Evolutionary conservation across 1,140 invertebrate species (phyloP), one percentile per base, ranked within the genome.

Genomic region (Apis laboriosa): DNA sequence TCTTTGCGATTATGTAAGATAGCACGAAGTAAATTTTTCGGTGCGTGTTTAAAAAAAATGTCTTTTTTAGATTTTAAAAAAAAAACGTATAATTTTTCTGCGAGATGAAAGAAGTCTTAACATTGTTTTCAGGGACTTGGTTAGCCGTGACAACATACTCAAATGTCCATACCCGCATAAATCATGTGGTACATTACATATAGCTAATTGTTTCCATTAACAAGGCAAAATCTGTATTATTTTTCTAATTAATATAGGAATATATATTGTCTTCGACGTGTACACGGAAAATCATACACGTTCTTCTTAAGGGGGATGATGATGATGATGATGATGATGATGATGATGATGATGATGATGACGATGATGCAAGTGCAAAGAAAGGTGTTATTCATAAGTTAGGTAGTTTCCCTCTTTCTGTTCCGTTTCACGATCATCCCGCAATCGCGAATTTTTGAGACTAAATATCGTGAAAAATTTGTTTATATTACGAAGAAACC

Each of bases 161-260:
- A 87, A 88, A 91, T 92, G 88, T 90, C 89, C 90, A 86, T 88
- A 87, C 80, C 81, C 84, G 74, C 79, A 87, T 88, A 86, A 89
- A 89, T 85, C 84, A 86, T 77, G 80, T 84, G 76, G 81, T 82
- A 79, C 70, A 88, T 86, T 89, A 91, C 66, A 86, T 90, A 90
- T 91, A 90, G 90, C 84, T 83, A 91, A 92, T 92, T 91, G 74
- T 91, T 92, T 91, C 88, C 85, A 91, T 89, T 89, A 87, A 86
- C 63, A 90, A 89, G 86, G 88, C 87, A 67, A 89, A 91, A 92
- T 89, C 88, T 92, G 90, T 94, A 93, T 94, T 94, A 94, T 94
- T 94, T 94, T 94, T 94, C 86, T 94, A 93, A 92, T 92, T 91
- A 91, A 74, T 86, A 85, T 90, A 91, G 87, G 80, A 68, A 77